phyloP scores from a whole-genome alignment of 2,888 invertebrate genomes.

The Leuctra nigra region DNA sequence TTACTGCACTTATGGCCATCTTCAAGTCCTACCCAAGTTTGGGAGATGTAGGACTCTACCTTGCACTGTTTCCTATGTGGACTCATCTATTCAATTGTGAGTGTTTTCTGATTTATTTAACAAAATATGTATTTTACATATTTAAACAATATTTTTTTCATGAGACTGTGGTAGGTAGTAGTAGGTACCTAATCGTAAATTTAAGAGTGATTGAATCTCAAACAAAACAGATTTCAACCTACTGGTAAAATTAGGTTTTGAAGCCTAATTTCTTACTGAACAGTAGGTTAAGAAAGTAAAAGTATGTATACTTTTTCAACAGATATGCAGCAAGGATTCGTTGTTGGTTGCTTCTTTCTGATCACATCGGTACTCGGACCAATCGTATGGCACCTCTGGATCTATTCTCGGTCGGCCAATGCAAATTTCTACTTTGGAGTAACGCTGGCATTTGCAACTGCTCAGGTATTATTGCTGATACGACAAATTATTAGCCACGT shows the following conservation, averaged over 20 bases:
- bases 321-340: constrained; percentile 93
- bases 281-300: too few relatives aligned
- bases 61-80: constrained; percentile 88
- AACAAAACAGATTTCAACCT: too few relatives aligned
- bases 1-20: constrained; percentile 76
- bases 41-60: constrained; percentile 89
- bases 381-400: constrained; percentile 97
- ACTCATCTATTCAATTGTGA: constrained; percentile 80
- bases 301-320: too few relatives aligned
- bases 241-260: too few relatives aligned
- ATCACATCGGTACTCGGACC: constrained; percentile 88
- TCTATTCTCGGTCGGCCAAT: constrained; percentile 95
- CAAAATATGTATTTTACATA: too few relatives aligned
- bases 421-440: constrained; percentile 99
- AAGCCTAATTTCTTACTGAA: too few relatives aligned
- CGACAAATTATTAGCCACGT: neutral
- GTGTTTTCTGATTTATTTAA: constrained; percentile 38
- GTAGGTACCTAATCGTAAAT: too few relatives aligned
- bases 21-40: constrained; percentile 97
- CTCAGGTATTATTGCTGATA: constrained; percentile 51
- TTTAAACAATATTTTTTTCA: too few relatives aligned
- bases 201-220: too few relatives aligned
- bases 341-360: constrained; percentile 85
- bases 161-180: too few relatives aligned
- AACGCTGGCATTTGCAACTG: constrained; percentile 88